phyloP scores from a whole-genome alignment of 2,797 vertebrate genomes.

The Petrocephalus sullivani region DNA sequence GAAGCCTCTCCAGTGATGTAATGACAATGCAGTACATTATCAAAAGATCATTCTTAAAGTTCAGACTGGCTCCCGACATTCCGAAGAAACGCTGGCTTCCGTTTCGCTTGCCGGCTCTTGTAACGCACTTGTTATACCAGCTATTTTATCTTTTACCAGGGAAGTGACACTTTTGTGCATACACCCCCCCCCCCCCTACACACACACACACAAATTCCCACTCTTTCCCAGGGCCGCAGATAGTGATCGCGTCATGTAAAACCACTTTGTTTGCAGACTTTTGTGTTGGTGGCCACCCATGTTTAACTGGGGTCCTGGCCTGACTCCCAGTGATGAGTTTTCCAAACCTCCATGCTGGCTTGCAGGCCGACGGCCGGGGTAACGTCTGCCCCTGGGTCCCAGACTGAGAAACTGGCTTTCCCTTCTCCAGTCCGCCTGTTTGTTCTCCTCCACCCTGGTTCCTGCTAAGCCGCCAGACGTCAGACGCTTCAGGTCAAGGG shows the following conservation, averaged over 20 bases:
- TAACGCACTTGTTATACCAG: conserved; percentile 44
- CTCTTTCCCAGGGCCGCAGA: conserved; percentile 45
- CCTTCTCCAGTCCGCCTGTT: conserved; percentile 48
- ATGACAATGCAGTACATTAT: background rate
- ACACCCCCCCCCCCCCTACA: conserved; percentile 19
- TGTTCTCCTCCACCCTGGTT: conserved; percentile 74
- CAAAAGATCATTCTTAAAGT: background rate
- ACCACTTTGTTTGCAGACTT: conserved; percentile 54
- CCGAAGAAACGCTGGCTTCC: conserved; percentile 45
- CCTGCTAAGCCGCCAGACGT: conserved; percentile 63
- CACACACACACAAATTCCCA: background rate
- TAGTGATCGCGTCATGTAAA: conserved; percentile 60
- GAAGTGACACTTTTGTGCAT: conserved; percentile 43
- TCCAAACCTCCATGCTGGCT: conserved; percentile 61
- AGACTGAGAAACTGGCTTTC: conserved; percentile 28
- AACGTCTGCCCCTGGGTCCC: conserved; percentile 27
- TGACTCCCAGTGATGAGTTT: conserved; percentile 72
- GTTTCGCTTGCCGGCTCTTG: conserved; percentile 47
- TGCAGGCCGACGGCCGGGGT: conserved; percentile 41
- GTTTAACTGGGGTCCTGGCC: conserved; percentile 48
- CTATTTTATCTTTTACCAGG: conserved; percentile 55
- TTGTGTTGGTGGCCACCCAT: conserved; percentile 68
- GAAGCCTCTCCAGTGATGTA: background rate
- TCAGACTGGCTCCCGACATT: background rate
- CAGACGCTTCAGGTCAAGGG: conserved; percentile 60